Evolutionary conservation across 35 echinoderm and acorn worm genomes (phyloP), one percentile per base, ranked within the genome.

Genomic region (Stichopus chloronotus): DNA sequence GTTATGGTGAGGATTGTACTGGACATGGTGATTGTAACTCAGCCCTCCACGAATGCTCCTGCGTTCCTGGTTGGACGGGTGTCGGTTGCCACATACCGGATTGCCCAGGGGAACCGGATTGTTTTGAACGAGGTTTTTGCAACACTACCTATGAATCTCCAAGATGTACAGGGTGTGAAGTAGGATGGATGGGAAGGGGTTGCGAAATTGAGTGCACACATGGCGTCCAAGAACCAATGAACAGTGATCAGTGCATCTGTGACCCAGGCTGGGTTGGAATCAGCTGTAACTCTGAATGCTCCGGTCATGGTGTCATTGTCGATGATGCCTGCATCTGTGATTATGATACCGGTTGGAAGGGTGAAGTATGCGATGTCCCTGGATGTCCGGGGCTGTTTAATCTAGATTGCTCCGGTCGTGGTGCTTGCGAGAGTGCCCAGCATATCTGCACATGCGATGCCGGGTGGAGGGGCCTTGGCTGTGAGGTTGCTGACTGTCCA

Each of bases 21-120:
- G 96, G 96, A 68, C 96, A 95, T 94, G 96, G 96, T 25, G 92
- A 98, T 30, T 98, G 96, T 65, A 98, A 98, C 72, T 92, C 88
- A 82, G 96, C 87, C 25, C 91, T 79, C 25, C 96, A 98, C 90
- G 92, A 98, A 58, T 98, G 96, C 61, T 95, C 89, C 9, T 98
- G 96, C 88, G 63, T 59, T 56, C 92, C 94, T 92, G 96, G 92
- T 58, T 98, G 96, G 96, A 94, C 96, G 52, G 96, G 96, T 21
- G 86, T 92, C 14, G 96, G 57, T 21, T 98, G 96, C 63, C 92
- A 95, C 59, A 79, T 94, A n/a, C 96, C 96, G 72, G 96, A 98
- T 63, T 98, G 96, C 43, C 96, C 96, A 52, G 96, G 96, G 19
- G 78, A 95, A 55, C 96, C 96, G 8, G 94, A 98, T 57, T 98